These are phyloP conservation scores for Capitulum mitella DNA, from an alignment of 2,888 invertebrate genomes.

Conservation along the genomic window DNA sequence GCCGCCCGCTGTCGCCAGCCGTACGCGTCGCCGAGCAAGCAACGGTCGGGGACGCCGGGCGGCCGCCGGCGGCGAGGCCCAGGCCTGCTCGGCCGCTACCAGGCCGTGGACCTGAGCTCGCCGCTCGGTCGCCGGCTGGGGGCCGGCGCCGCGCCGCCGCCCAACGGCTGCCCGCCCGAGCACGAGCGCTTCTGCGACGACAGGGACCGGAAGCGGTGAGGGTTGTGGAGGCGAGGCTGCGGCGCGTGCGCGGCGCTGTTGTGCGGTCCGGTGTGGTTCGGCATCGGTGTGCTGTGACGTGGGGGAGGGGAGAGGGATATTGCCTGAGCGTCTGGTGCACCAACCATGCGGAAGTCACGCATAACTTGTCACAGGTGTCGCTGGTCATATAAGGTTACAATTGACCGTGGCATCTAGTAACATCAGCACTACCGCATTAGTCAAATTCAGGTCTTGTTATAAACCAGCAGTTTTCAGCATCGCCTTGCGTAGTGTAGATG, in stretches of 20 bases:
- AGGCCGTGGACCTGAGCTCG: constrained; percentile 28
- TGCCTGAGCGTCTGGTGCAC: too few species aligned
- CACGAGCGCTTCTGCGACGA: not conserved
- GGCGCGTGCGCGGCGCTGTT: constrained; percentile 28
- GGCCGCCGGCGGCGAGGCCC: not conserved
- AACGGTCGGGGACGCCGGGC: not conserved
- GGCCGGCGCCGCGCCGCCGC: not conserved
- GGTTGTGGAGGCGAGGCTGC: not conserved
- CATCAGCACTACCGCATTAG: too few species aligned
- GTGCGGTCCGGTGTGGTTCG: constrained; percentile 19
- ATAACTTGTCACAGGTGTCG: too few species aligned
- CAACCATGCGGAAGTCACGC: too few species aligned
- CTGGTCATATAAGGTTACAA: too few species aligned
- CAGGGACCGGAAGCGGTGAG: not conserved
- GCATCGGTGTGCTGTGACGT: not conserved
- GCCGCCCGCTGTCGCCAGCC: constrained; percentile 1
- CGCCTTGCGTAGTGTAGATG: too few species aligned
- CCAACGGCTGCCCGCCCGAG: not conserved
- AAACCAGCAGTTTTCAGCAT: too few species aligned
- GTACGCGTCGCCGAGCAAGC: constrained; percentile 34
- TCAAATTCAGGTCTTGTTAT: too few species aligned
- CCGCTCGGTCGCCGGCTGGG: constrained; percentile 28
- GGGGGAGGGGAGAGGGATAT: not conserved
- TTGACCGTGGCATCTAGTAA: too few species aligned
- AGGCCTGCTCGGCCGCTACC: not conserved